Evolutionary conservation across 2,888 invertebrate species (phyloP).

Genomic region (Halocaridina rubra): DNA sequence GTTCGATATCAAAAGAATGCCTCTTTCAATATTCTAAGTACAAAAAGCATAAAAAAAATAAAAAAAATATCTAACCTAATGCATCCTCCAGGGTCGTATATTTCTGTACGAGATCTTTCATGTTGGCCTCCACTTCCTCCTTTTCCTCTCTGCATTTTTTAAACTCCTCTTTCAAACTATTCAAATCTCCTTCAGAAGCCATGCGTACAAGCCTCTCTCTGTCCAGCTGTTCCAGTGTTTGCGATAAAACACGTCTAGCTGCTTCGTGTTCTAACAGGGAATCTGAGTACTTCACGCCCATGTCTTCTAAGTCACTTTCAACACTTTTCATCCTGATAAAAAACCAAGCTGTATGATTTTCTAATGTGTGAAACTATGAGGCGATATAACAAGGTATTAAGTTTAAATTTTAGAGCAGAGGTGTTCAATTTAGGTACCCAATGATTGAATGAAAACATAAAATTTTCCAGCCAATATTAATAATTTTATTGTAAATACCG

Average conservation of each 20-base stretch:
- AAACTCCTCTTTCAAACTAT: conserved; percentile 12
- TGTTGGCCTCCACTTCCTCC: conserved; percentile 2
- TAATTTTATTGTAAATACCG: too few relatives aligned
- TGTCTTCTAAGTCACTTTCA: conserved; percentile 50
- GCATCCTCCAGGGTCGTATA: conserved; percentile 46
- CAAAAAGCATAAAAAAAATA: too few relatives aligned
- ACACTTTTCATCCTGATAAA: conserved; percentile 11
- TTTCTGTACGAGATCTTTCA: conserved; percentile 39
- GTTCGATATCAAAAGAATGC: too few relatives aligned
- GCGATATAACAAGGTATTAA: too few relatives aligned
- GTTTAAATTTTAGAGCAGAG: too few relatives aligned
- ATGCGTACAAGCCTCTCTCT: conserved; percentile 20
- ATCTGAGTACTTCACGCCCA: conserved; percentile 55
- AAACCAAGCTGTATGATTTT: too few relatives aligned
- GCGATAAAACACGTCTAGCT: conserved; percentile 33
- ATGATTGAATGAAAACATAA: too few relatives aligned
- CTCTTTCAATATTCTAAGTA: too few relatives aligned
- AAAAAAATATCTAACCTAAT: conserved; percentile 41
- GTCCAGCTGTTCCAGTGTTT: conserved; percentile 38
- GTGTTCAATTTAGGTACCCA: too few relatives aligned
- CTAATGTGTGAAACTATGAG: too few relatives aligned
- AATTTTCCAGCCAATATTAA: too few relatives aligned
- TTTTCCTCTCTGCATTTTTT: background rate
- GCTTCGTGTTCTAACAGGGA: conserved; percentile 53
- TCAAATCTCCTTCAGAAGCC: conserved; percentile 33